A percentile compares a stretch with the other conserved stretches of the same genome.
Evolutionary conservation across 2,888 invertebrate species (phyloP).

Genomic region (Caradrina clavipalpis): DNA sequence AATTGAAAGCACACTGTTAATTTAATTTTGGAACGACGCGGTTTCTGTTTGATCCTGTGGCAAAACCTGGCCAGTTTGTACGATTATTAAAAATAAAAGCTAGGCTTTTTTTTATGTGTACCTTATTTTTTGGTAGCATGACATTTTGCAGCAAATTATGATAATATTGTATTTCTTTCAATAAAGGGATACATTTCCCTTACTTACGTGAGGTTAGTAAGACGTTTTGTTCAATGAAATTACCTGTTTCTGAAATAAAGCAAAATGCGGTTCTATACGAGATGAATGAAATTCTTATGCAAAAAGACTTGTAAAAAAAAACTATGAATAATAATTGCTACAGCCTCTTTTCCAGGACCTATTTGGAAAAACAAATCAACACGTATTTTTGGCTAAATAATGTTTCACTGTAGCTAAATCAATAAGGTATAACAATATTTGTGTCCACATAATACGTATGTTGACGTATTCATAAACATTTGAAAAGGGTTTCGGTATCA

Average conservation of each 20-base stretch:
- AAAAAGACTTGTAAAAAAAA: too few relatives aligned
- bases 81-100: slow-evolving; percentile 26
- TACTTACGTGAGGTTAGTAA: too few relatives aligned
- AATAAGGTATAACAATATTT: slow-evolving; percentile 1
- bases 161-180: background rate
- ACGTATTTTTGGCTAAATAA: too few relatives aligned
- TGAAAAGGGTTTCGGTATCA: slow-evolving; percentile 76
- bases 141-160: too few relatives aligned
- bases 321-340: too few relatives aligned
- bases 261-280: too few relatives aligned
- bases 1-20: slow-evolving; percentile 78
- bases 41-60: slow-evolving; percentile 60
- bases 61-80: slow-evolving; percentile 27
- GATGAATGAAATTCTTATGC: too few relatives aligned
- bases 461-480: slow-evolving; percentile 64
- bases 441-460: slow-evolving; percentile 24
- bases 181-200: background rate
- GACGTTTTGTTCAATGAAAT: too few relatives aligned
- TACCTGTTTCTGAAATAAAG: too few relatives aligned
- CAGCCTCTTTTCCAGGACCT: too few relatives aligned
- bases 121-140: background rate
- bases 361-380: too few relatives aligned
- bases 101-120: background rate
- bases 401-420: background rate
- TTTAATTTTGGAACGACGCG: slow-evolving; percentile 77